Base-by-base conservation (phyloP, 2,113 vertebrate species). In the Cheirogaleus medius region DNA sequence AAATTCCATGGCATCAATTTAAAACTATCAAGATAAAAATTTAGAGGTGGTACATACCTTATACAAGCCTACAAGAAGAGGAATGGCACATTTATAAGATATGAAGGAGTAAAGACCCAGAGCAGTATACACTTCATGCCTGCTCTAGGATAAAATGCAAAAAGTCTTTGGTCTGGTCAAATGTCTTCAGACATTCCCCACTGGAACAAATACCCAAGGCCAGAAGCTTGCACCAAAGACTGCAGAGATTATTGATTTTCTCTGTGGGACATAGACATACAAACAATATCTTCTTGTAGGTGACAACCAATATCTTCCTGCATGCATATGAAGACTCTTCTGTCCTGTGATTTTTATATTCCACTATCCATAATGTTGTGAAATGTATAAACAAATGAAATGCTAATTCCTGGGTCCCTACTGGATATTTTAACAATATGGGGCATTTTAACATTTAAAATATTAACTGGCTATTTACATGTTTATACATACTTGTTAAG, bases 21-120 rank as follows among this genome's bases (percentile, higher is more conserved):
- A 92, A 97, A 95, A 95, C 12, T 25, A 80, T 74, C 29, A 93
- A 42, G 32, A 80, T 42, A 84, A 71, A 90, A 92, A 52, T 17
- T 83, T 78, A 73, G 44, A 39, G 34, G 44, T 95, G 58, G 32
- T 84, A 92, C 29, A 56, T 66, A 73, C 20, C 34, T 82, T 34
- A 90, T 37, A 39, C 77, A 95, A 49, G 60, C 23, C 56, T 49
- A 37, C 0, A 0, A 71, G 8, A 39, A 92, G 76, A 80, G 73
- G 37, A 44, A 3, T 13, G 47, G 44, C 13, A 58, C 14, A 82
- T 87, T 64, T 83, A 60, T 63, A 21, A 32, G 60, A 17, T 73
- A 42, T 87, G 34, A 95, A 81, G 32, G 49, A 58, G 13, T 83
- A 39, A 60, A 88, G 23, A 80, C 17, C 69, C 37, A 78, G 18